phyloP scores from a whole-genome alignment of 2,113 vertebrate species.

The Microtus pennsylvanicus region DNA sequence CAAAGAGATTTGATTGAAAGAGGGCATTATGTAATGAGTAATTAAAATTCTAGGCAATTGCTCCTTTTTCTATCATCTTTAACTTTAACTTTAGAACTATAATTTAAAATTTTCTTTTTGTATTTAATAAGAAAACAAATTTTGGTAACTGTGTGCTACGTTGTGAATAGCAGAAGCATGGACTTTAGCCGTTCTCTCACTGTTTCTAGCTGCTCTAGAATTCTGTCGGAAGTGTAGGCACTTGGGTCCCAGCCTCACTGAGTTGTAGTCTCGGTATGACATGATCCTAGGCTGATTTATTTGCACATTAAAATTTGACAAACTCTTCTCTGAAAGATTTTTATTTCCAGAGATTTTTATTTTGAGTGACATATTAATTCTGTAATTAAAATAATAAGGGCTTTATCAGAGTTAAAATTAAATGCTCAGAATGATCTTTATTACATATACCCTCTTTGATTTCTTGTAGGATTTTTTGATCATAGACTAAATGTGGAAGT shows the following conservation, averaged over 20 bases:
- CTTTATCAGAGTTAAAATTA: not conserved
- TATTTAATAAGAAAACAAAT: not conserved
- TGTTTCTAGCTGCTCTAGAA: not conserved
- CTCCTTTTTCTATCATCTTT: conserved; percentile 8
- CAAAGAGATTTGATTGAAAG: not conserved
- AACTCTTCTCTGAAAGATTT: not conserved
- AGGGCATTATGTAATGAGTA: not conserved
- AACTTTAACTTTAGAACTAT: not conserved
- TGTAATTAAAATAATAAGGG: conserved; percentile 31
- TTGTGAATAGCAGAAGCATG: not conserved
- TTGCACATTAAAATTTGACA: conserved; percentile 39
- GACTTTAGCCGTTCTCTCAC: not conserved
- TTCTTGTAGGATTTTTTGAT: not conserved
- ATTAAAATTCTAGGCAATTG: conserved; percentile 7
- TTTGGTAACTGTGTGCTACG: not conserved
- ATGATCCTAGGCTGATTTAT: not conserved
- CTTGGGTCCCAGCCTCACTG: not conserved
- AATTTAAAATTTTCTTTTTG: not conserved
- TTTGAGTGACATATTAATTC: conserved; percentile 10
- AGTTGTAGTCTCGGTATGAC: not conserved
- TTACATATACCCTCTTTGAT: not conserved
- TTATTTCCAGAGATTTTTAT: not conserved
- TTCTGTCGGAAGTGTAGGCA: not conserved
- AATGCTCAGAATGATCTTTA: not conserved
- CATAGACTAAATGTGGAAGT: not conserved